A percentile compares a stretch with the other conserved stretches of the same genome.
phyloP scores from a whole-genome alignment of 1,140 invertebrate genomes.

The Andricus grossulariae region DNA sequence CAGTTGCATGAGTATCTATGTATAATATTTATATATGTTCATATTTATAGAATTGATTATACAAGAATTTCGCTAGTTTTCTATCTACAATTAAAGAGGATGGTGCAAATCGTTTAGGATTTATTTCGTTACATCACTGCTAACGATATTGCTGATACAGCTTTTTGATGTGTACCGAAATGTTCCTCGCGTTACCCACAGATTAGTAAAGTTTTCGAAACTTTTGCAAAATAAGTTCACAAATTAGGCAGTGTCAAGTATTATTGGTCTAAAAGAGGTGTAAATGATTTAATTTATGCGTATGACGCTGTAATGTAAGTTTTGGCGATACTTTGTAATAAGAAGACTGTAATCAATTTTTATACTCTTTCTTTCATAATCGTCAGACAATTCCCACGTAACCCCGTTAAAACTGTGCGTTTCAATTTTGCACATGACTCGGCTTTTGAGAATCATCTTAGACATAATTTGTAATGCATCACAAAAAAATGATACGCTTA shows the following conservation, averaged over 20 bases:
- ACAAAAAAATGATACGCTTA: no score
- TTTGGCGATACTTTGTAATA: background rate
- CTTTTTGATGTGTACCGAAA: slow-evolving; percentile 11
- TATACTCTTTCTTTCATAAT: background rate
- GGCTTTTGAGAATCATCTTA: no score
- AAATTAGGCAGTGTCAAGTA: background rate
- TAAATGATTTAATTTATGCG: background rate
- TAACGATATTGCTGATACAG: slow-evolving; percentile 4
- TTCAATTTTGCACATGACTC: background rate
- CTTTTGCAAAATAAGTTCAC: background rate
- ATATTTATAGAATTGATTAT: slow-evolving; percentile 71
- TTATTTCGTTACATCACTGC: slow-evolving; percentile 1
- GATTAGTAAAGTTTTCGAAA: background rate
- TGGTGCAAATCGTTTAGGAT: slow-evolving; percentile 46
- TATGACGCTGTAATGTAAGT: background rate
- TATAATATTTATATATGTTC: slow-evolving; percentile 67
- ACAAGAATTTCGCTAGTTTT: slow-evolving; percentile 67
- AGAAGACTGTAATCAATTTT: background rate
- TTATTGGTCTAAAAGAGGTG: background rate
- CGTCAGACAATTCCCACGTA: background rate
- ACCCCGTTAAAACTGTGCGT: background rate
- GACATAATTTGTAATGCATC: no score
- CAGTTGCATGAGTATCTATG: slow-evolving; percentile 65
- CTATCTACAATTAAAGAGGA: slow-evolving; percentile 69
- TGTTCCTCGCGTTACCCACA: background rate